Evolutionary conservation across 2,797 vertebrate genomes (phyloP), one percentile per base, ranked within the genome.

Genomic region (Nothura maculosa): DNA sequence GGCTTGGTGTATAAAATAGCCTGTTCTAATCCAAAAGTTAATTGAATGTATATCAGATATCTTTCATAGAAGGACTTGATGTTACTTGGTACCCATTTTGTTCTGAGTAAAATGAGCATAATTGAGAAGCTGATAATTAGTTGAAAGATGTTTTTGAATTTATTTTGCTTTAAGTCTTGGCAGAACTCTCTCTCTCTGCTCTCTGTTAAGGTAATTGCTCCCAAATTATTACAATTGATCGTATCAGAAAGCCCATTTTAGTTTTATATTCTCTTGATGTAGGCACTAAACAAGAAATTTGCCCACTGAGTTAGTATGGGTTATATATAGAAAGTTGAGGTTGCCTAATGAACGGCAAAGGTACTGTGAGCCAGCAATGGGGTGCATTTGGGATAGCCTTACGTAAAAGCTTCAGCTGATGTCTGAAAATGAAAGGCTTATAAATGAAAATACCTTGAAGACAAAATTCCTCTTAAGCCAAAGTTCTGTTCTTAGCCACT

Each of bases 121-220:
- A 87, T 77, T 80, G 78, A 67, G 54, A 52, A n/a, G 14, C 85
- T 85, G 30, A 48, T 81, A 87, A 87, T 85, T 77, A 77, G 30
- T 42, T 45, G 36, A 89, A 84, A 50, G 11, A 7, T 63, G 12
- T 25, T 69, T 92, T 86, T 58, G 2, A 9, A 78, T 83, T 78
- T 27, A n/a, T 73, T 79, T 58, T 81, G 19, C 42, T 72, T 67
- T 84, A 80, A 48, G 69, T 83, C 57, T 52, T 86, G 45, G 42
- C 7, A 63, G 55, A 81, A 70, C 76, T 81, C 34, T 92, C 30
- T 83, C 2, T 74, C 24, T 83, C 2, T 74, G 24, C 61, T 87
- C 7, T 66, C 42, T 28, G 1, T 73, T 81, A 57, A 36, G 40
- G 43, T 28, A 88, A 91, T 84, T 93, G 32, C 27, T 95, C 22